Conservation (phyloP, 2,113 vertebrate genomes). For the Rhinolophus sinicus region DNA sequence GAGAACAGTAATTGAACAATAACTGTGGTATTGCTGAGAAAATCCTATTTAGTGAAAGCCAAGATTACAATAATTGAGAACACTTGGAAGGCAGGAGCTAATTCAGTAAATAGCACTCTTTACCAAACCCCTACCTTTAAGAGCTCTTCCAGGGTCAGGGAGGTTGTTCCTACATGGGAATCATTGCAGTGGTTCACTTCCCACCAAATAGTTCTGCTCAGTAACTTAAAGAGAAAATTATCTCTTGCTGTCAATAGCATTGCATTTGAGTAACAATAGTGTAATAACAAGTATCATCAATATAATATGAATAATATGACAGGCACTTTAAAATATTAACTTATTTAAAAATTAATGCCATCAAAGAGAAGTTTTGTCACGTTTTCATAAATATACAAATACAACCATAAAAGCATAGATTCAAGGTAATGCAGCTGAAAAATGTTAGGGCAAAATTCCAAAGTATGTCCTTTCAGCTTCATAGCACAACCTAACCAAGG, state of each 20-base stretch:
- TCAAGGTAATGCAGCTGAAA: neutral
- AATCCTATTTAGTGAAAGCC: neutral
- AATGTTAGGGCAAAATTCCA: neutral
- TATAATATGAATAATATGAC: neutral
- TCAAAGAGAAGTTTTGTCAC: neutral
- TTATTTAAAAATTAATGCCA: neutral
- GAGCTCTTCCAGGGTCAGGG: neutral
- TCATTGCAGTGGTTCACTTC: neutral
- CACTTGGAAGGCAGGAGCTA: neutral
- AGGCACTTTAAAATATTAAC: neutral
- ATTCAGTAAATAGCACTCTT: neutral
- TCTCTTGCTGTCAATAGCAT: neutral
- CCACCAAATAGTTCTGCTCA: neutral
- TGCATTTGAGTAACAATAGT: neutral
- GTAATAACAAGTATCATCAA: neutral
- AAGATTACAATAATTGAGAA: neutral
- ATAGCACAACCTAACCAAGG: neutral
- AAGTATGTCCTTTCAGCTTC: neutral
- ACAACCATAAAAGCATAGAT: neutral
- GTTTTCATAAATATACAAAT: neutral
- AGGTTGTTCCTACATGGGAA: neutral
- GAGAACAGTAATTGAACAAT: neutral
- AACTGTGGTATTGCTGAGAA: neutral
- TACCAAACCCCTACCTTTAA: neutral
- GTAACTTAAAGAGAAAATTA: neutral